Conservation (phyloP, 2,113 vertebrate species). For the Eupsittula cactorum region DNA sequence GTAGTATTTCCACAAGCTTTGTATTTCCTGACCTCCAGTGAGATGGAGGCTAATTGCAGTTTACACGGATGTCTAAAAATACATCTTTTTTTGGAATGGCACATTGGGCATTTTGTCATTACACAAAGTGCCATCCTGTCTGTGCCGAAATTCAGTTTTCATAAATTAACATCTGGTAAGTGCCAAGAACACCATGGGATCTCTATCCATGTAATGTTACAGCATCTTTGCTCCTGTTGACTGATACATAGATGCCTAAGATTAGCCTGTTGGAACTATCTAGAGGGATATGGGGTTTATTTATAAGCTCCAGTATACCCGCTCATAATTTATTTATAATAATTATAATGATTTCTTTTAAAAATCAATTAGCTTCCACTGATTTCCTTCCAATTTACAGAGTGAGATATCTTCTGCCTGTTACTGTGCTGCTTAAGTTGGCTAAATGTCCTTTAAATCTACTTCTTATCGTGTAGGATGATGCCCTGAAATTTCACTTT, state of each 20-base stretch:
- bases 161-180: neutral
- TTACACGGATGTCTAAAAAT: neutral
- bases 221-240: neutral
- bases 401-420: neutral
- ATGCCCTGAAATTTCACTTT: neutral
- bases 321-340: slow-evolving; percentile 18
- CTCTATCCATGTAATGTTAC: neutral
- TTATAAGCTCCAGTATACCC: neutral
- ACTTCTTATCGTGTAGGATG: neutral
- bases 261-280: neutral
- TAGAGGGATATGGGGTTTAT: neutral
- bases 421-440: neutral
- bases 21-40: neutral
- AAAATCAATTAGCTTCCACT: neutral
- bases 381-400: neutral
- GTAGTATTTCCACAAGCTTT: neutral
- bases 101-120: neutral
- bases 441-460: neutral
- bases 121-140: neutral
- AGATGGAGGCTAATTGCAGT: neutral
- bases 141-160: neutral
- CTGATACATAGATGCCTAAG: neutral
- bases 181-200: neutral
- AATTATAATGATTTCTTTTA: neutral
- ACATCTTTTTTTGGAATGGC: neutral